These are phyloP conservation scores for Fabriciana adippe DNA, from an alignment of 2,888 invertebrate genomes.

Conservation along the genomic window DNA sequence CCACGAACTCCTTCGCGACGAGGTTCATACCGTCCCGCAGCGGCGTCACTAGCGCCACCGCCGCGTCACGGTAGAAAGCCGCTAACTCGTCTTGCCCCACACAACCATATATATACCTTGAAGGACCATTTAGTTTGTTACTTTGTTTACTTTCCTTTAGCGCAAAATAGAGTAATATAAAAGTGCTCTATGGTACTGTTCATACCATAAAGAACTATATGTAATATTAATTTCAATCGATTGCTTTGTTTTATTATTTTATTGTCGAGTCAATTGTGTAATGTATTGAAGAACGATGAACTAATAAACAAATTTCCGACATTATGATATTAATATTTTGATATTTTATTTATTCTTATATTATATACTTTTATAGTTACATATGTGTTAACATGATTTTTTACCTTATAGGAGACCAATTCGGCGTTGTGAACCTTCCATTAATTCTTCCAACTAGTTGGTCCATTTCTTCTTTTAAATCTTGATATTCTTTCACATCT, in stretches of 20 bases:
- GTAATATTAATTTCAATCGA: too few relatives aligned
- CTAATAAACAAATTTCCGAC: too few relatives aligned
- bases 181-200: too few relatives aligned
- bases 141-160: too few relatives aligned
- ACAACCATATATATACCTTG: constrained; percentile 91
- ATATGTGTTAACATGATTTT: neutral
- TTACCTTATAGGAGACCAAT: constrained; percentile 93
- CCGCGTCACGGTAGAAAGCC: constrained; percentile 92
- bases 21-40: constrained; percentile 95
- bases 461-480: constrained; percentile 94
- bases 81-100: constrained; percentile 93
- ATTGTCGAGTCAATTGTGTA: too few relatives aligned
- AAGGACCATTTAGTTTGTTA: constrained; percentile 16
- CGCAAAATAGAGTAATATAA: too few relatives aligned
- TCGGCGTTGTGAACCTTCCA: constrained; percentile 93
- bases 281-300: too few relatives aligned
- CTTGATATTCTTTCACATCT: constrained; percentile 94
- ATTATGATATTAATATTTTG: neutral
- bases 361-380: neutral
- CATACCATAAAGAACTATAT: too few relatives aligned
- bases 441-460: constrained; percentile 94
- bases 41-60: constrained; percentile 93
- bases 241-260: too few relatives aligned
- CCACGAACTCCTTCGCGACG: constrained; percentile 96
- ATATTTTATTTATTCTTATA: neutral